Evolutionary conservation across 2,888 invertebrate genomes (phyloP).

Genomic region (Dasysyrphus tricinctus): DNA sequence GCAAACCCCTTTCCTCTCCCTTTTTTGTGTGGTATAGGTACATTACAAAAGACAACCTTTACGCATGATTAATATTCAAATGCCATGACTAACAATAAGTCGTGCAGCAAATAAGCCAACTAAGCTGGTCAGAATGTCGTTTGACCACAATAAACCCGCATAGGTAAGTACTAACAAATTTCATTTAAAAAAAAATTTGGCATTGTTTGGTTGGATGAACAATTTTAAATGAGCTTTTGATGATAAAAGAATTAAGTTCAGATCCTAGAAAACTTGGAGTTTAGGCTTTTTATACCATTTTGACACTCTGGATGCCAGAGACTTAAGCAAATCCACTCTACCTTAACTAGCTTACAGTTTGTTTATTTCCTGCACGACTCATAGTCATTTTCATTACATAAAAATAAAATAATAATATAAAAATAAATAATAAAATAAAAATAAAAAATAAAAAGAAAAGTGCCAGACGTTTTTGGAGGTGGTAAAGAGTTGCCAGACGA

Average conservation of each 20-base stretch:
- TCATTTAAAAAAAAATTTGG: neutral
- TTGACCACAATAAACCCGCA: conserved; percentile 33
- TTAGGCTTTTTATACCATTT: too few species aligned
- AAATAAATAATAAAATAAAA: too few species aligned
- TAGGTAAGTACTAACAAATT: conserved; percentile 16
- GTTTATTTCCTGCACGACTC: too few species aligned
- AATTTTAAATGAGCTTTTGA: neutral
- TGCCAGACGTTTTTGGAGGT: too few species aligned
- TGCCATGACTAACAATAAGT: conserved; percentile 66
- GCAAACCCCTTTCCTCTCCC: neutral
- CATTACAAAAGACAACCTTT: conserved; percentile 42
- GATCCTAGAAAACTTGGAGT: too few species aligned
- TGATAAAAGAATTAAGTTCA: neutral
- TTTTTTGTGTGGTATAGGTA: neutral
- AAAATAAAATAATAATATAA: too few species aligned
- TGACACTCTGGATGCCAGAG: too few species aligned
- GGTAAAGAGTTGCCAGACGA: too few species aligned
- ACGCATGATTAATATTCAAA: conserved; percentile 75
- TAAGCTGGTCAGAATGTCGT: conserved; percentile 62
- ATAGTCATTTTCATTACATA: too few species aligned
- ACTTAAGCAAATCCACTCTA: too few species aligned
- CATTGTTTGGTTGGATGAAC: conserved; percentile 13
- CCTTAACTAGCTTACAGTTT: too few species aligned
- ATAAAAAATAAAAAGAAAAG: too few species aligned
- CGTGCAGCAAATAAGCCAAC: conserved; percentile 64